Evolutionary conservation across 2,797 vertebrate genomes (phyloP), one percentile per base, ranked within the genome.

Genomic region (Mastacembelus armatus): DNA sequence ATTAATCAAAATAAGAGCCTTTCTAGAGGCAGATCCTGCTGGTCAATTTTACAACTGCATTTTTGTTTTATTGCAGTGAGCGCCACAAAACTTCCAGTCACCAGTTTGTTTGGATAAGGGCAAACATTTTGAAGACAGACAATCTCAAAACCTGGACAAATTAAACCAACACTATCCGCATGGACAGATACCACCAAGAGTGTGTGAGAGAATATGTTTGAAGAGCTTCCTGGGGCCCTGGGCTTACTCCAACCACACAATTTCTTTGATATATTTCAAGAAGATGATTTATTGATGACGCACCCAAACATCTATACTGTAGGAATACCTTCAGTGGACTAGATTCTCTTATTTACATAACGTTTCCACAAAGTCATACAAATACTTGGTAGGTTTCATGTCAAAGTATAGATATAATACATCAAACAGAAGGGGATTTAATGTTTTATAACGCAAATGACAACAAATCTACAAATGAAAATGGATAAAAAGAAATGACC

Each of bases 381-480:
- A 90, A 92, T 88, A 93, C 90, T 91, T 84, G 78, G 72, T 87
- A 87, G 78, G 82, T 83, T 91, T 90, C 69, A 88, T 89, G 88
- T 90, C 83, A 84, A 92, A 92, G 81, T 89, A 91, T 90, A 90
- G 66, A 85, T 89, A 84, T 92, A 85, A 87, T 93, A 93, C 90
- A 93, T 87, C 83, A 74, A 88, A 81, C 84, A 78, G 77, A 84
- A 86, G 58, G 42, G 69, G 30, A 82, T 84, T 89, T 63, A 48
- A 77, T 81, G 78, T 69, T 91, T 91, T 90, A 91, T 88, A 92
- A 93, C 93, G 92, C 79, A 92, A 89, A 74, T 75, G 78, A 94
- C 92, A 92, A 92, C 88, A 92, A 90, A 88, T 93, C 90, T 94
- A 94, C 93, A 92, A 91, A 93, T 89, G 81, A 86, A 87, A 88